Evolutionary conservation across 1,140 invertebrate genomes (phyloP).

Genomic region (Hestina assimilis): DNA sequence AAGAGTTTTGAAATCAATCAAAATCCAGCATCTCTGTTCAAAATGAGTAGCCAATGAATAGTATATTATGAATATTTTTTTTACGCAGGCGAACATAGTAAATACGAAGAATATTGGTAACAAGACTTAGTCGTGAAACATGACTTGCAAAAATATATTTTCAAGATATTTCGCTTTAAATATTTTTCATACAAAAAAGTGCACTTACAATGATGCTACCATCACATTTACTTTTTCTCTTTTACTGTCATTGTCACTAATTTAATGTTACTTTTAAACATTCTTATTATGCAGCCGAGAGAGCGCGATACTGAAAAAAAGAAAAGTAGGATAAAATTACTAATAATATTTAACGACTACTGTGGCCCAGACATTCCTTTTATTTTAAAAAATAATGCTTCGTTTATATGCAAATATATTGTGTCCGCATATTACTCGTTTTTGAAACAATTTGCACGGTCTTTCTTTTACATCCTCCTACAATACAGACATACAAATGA

Average conservation of each 20-base stretch:
- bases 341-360: conserved; percentile 6
- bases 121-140: too few species aligned
- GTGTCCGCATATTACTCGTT: conserved; percentile 44
- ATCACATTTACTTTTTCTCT: background rate
- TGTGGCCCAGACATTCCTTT: conserved; percentile 23
- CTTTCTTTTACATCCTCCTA: conserved; percentile 41
- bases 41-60: too few species aligned
- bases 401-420: conserved; percentile 55
- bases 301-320: conserved; percentile 15
- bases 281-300: conserved; percentile 4
- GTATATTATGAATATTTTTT: too few species aligned
- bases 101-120: too few species aligned
- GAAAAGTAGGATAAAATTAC: conserved; percentile 25
- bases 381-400: conserved; percentile 27
- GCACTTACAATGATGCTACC: too few species aligned
- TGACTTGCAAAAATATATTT: too few species aligned
- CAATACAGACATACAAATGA: conserved; percentile 22
- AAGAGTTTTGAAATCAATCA: too few species aligned
- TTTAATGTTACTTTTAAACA: background rate
- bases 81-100: too few species aligned
- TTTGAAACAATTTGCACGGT: conserved; percentile 52
- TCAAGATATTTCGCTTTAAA: too few species aligned
- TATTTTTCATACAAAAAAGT: too few species aligned
- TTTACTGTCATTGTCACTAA: background rate
- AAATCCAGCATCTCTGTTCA: too few species aligned